Conservation (phyloP, 1,140 invertebrate species). For the Aphelinus atriplicis region DNA sequence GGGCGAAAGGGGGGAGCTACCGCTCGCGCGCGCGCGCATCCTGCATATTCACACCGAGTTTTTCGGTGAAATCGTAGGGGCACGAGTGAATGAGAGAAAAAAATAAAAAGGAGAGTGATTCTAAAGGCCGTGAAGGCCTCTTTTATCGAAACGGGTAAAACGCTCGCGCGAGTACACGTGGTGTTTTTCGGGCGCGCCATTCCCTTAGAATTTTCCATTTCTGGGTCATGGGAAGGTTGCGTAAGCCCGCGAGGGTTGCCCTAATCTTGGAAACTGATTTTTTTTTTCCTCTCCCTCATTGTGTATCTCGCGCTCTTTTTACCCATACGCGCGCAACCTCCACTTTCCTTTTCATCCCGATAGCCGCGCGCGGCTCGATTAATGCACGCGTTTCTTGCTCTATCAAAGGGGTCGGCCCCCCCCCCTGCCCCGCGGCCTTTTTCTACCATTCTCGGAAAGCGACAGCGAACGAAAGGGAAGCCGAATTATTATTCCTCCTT, state of each 20-base stretch:
- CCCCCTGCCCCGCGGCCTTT: background rate
- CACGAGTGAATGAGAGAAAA: constrained; percentile 47
- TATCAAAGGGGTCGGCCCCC: constrained; percentile 50
- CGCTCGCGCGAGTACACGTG: constrained; percentile 4
- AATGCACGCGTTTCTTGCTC: constrained; percentile 31
- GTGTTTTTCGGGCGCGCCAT: constrained; percentile 58
- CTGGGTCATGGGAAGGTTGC: constrained; percentile 65
- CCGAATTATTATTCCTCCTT: constrained; percentile 37
- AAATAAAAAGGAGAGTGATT: constrained; percentile 43
- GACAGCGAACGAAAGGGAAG: constrained; percentile 11
- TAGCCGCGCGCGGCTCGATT: constrained; percentile 43
- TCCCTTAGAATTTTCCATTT: constrained; percentile 62
- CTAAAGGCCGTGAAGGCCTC: background rate
- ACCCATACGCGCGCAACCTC: background rate
- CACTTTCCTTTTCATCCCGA: constrained; percentile 32
- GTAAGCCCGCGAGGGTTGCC: constrained; percentile 49
- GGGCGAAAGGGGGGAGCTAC: constrained; percentile 43
- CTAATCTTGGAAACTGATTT: constrained; percentile 64
- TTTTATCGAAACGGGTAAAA: constrained; percentile 57
- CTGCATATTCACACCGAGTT: constrained; percentile 63
- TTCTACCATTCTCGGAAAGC: constrained; percentile 27
- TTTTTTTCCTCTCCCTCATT: constrained; percentile 43
- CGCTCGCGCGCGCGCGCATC: constrained; percentile 49
- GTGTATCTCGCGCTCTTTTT: background rate
- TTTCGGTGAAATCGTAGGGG: constrained; percentile 53